Base-by-base conservation (phyloP, 2,797 vertebrate genomes). In the Carapus acus region DNA sequence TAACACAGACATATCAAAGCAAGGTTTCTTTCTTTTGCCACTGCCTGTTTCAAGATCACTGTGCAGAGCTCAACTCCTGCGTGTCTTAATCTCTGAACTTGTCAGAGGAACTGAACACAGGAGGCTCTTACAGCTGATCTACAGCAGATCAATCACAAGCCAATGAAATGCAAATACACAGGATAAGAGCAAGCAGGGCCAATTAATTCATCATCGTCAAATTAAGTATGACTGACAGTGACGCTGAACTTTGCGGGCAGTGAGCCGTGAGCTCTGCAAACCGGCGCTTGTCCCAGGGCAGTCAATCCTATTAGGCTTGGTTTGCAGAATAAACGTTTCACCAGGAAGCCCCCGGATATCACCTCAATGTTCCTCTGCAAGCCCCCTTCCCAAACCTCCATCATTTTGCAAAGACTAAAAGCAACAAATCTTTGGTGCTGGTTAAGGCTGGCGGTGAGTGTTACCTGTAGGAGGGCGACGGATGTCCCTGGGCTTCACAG, bases 401-500 rank as follows among this genome's bases (percentile, higher is more conserved):
- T n/a, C n/a, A n/a, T n/a, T n/a, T n/a, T n/a, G n/a, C n/a, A n/a
- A n/a, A n/a, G n/a, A n/a, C n/a, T n/a, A n/a, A n/a, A n/a, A n/a
- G n/a, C n/a, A n/a, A n/a, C n/a, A n/a, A n/a, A n/a, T n/a, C n/a
- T n/a, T n/a, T n/a, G 34, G 24, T 16, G 21, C 52, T 52, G 31
- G 65, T 31, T 37, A 58, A 76, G 22, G 9, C 18, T 46, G 59
- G 41, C 38, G 21, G 64, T 41, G 46, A 44, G 20, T 52, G 56
- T 86, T 80, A 97, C 94, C 94, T 92, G 79, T 94, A 88, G 31
- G 85, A 87, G 23, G 92, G 93, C 2, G 84, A 80, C 18, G 94
- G 93, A 56, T 93, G 90, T 73, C 94, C 94, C 73, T 89, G 88
- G 13, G 90, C 94, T 77, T 96, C 92, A 1, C 94, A 97, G 76